These are phyloP conservation scores for Axea sp. DNA, from an alignment of 2,888 invertebrate genomes.

Conservation along the genomic window DNA sequence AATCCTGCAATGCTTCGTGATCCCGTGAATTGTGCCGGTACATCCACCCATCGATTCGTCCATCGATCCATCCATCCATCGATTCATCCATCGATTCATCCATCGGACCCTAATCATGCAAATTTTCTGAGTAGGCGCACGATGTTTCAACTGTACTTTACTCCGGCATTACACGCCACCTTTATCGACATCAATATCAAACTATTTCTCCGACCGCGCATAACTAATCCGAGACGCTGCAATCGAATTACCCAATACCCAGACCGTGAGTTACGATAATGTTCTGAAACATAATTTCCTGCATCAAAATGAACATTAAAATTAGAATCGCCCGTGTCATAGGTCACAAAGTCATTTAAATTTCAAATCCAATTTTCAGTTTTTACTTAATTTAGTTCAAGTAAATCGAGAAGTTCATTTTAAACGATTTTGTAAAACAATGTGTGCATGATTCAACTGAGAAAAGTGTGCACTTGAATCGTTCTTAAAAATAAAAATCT, in stretches of 20 bases:
- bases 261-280: slow-evolving; percentile 29
- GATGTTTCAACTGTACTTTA: slow-evolving; percentile 36
- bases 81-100: slow-evolving; percentile 29
- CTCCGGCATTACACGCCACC: slow-evolving; percentile 43
- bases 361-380: no score
- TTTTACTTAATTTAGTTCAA: no score
- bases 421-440: no score
- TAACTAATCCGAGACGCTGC: slow-evolving; percentile 44
- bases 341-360: slow-evolving; percentile 10
- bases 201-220: slow-evolving; percentile 40
- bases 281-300: slow-evolving; percentile 21
- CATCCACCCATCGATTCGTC: slow-evolving; percentile 42
- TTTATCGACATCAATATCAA: slow-evolving; percentile 60
- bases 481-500: no score
- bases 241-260: slow-evolving; percentile 39
- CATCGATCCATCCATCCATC: slow-evolving; percentile 41
- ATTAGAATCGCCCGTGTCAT: slow-evolving; percentile 15
- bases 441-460: no score
- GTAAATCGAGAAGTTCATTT: no score
- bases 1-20: slow-evolving; percentile 35
- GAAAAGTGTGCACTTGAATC: no score
- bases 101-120: slow-evolving; percentile 58
- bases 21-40: slow-evolving; percentile 14
- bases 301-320: slow-evolving; percentile 14
- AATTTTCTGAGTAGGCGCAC: slow-evolving; percentile 56